phyloP scores from a whole-genome alignment of 2,888 invertebrate species.

The Pterostichus madidus region DNA sequence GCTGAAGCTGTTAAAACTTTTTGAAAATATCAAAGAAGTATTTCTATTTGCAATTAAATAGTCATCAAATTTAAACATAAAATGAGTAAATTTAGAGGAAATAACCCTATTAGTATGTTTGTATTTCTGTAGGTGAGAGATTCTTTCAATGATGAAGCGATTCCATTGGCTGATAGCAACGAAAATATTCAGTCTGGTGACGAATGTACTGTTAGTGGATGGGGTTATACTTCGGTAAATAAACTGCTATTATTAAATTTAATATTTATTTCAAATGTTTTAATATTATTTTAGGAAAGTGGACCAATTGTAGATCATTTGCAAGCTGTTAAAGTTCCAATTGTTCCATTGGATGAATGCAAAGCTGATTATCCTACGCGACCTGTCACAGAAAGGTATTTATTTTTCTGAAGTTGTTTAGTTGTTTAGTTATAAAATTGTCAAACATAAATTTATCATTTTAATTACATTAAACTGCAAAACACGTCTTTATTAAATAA shows the following conservation, averaged over 20 bases:
- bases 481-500: too few species aligned
- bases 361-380: constrained; percentile 66
- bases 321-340: constrained; percentile 72
- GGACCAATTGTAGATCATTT: constrained; percentile 69
- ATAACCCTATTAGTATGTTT: too few species aligned
- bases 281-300: constrained; percentile 68
- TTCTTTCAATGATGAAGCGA: constrained; percentile 66
- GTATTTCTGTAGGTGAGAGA: constrained; percentile 7
- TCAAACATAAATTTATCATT: too few species aligned
- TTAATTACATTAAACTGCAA: too few species aligned
- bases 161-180: background rate
- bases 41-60: too few species aligned
- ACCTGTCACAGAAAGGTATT: constrained; percentile 67
- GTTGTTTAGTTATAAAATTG: too few species aligned
- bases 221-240: constrained; percentile 57
- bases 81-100: too few species aligned
- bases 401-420: too few species aligned
- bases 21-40: too few species aligned
- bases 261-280: too few species aligned
- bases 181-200: background rate
- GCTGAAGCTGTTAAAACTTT: too few species aligned
- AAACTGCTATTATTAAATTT: background rate
- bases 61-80: too few species aligned
- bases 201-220: constrained; percentile 58
- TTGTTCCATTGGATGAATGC: constrained; percentile 72